Evolutionary conservation across 1,140 invertebrate genomes (phyloP), one percentile per base, ranked within the genome.

Genomic region (Euglossa dilemma): DNA sequence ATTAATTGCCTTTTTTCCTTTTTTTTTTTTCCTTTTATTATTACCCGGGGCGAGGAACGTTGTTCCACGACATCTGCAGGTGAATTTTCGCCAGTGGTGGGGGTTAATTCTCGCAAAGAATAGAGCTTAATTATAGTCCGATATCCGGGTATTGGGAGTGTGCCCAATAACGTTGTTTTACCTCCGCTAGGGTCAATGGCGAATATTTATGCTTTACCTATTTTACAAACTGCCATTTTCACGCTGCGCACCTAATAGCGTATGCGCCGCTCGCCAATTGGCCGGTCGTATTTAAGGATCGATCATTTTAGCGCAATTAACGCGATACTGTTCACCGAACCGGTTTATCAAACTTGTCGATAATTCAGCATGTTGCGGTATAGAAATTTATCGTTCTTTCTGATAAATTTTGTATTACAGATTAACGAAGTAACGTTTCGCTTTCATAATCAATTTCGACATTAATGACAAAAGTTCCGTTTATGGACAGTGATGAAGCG

Each of bases 131-230:
- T 89, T 89, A 89, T 89, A 85, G 87, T 73, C 82, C 56, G 76
- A 74, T 87, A 88, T 80, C 78, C 80, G 67, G 88, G 50, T 89
- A 86, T 89, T 89, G 87, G 87, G 87, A 81, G 69, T 79, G 84
- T 89, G 88, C 87, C 87, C 88, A 89, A 88, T 89, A 89, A 89
- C 87, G 87, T 81, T 88, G 88, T 89, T 89, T 86, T 72, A 83
- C 56, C 61, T 47, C 52, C 56, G 64, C 73, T 76, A 76, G 59
- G 67, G 76, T 64, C 76, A 83, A 61, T 77, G 75, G 79, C 20
- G 80, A 69, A 83, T 83, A 89, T 88, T 88, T 88, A 89, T 85
- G 87, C 76, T 83, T 88, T 88, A 75, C 80, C 86, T 86, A 89
- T 89, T 89, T 89, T 88, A 83, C 84, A 77, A 88, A 89, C 83